phyloP scores from a whole-genome alignment of 2,888 invertebrate genomes.

The Ischnus inquisitorius region DNA sequence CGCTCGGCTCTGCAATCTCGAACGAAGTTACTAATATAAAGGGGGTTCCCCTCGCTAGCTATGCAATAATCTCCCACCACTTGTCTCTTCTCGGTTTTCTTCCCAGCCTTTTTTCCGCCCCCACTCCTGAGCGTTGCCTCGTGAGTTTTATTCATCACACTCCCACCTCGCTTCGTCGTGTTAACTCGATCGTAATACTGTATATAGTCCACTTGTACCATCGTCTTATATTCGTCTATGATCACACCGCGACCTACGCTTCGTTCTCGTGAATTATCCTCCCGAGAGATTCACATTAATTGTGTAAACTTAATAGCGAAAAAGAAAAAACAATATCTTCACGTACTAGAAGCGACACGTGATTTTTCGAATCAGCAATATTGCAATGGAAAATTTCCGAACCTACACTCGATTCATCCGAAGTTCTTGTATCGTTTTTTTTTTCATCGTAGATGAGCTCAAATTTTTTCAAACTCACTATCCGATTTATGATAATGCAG shows the following conservation, averaged over 20 bases:
- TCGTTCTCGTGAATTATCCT: conserved; percentile 9
- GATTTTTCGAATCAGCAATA: not conserved
- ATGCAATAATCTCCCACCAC: not conserved
- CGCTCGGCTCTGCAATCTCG: not conserved
- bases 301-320: not conserved
- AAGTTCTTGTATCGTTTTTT: not conserved
- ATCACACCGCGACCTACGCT: conserved; percentile 28
- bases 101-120: not conserved
- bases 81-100: not conserved
- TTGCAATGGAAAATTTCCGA: not conserved
- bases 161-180: not conserved
- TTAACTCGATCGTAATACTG: not conserved
- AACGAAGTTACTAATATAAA: conserved; percentile 4
- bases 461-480: not conserved
- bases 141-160: not conserved
- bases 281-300: not conserved
- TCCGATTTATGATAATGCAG: not conserved
- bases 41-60: not conserved
- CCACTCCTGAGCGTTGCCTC: not conserved
- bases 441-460: not conserved
- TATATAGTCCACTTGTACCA: not conserved
- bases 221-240: conserved; percentile 20
- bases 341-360: not conserved
- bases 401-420: not conserved
- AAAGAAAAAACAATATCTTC: not conserved